Percentiles rank a stretch among this genome's conserved stretches.
phyloP scores from a whole-genome alignment of 1,140 invertebrate species.

The Phenacoccus solenopsis region DNA sequence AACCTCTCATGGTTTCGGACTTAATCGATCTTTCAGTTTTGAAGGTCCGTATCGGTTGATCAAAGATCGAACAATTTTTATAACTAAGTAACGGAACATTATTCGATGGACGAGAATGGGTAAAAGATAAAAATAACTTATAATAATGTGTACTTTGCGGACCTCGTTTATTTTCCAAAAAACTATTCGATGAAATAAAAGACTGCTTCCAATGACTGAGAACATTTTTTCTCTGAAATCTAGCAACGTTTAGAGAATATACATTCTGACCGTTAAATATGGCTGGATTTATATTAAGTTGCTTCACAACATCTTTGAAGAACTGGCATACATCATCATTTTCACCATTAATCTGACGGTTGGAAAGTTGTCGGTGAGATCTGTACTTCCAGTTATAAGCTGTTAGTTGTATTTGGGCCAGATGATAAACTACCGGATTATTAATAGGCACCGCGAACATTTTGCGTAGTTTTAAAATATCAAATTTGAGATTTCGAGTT shows the following conservation, averaged over 20 bases:
- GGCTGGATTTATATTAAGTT: not conserved
- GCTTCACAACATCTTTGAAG: not conserved
- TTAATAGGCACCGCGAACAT: not conserved
- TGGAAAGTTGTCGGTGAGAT: not conserved
- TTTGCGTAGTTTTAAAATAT: no score
- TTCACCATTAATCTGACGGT: not conserved
- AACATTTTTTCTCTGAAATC: not conserved
- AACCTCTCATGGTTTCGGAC: constrained; percentile 8
- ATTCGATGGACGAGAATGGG: not conserved
- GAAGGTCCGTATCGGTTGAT: constrained; percentile 20
- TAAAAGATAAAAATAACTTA: not conserved
- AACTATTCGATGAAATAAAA: not conserved
- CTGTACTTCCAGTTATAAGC: not conserved
- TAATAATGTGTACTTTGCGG: not conserved
- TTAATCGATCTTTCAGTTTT: constrained; percentile 20
- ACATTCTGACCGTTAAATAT: not conserved
- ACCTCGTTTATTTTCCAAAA: not conserved
- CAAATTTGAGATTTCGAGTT: no score
- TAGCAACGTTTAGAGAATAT: not conserved
- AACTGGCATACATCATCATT: not conserved
- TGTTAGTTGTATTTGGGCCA: not conserved
- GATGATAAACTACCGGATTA: not conserved
- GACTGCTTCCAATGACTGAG: not conserved
- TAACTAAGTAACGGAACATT: not conserved
- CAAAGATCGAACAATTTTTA: not conserved